Conservation (phyloP, 2,113 vertebrate genomes). For the Clarias macrocephalus region DNA sequence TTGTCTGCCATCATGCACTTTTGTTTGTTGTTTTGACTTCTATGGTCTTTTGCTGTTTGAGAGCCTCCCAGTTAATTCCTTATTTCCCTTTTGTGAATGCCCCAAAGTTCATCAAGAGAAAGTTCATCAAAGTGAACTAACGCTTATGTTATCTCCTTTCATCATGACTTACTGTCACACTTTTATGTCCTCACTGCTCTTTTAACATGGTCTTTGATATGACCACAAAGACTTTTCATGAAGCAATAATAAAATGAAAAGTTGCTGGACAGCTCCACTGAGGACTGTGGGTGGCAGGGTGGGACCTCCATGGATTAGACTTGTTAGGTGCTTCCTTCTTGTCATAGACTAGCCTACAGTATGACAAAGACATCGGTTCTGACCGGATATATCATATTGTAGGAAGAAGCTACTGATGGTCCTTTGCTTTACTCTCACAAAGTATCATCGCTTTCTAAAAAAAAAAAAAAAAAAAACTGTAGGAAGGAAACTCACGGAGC, state of each 20-base stretch:
- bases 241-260: background rate
- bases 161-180: background rate
- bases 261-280: background rate
- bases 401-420: background rate
- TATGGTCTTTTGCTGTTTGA: too few species aligned
- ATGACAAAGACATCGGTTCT: slow-evolving; percentile 21
- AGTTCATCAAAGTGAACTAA: background rate
- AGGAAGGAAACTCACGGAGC: background rate
- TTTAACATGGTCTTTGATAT: background rate
- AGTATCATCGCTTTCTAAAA: background rate
- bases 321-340: background rate
- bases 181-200: background rate
- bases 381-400: slow-evolving; percentile 3
- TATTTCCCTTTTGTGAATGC: too few species aligned
- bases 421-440: background rate
- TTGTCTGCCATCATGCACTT: too few species aligned
- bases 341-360: background rate
- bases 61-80: too few species aligned
- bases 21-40: too few species aligned
- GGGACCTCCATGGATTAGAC: too few species aligned
- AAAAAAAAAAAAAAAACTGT: background rate
- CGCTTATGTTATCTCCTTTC: background rate
- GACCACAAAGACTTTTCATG: background rate
- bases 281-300: background rate
- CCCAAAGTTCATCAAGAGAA: too few species aligned